Evolutionary conservation across 2,113 vertebrate species (phyloP).

Genomic region (Arvicanthis niloticus): DNA sequence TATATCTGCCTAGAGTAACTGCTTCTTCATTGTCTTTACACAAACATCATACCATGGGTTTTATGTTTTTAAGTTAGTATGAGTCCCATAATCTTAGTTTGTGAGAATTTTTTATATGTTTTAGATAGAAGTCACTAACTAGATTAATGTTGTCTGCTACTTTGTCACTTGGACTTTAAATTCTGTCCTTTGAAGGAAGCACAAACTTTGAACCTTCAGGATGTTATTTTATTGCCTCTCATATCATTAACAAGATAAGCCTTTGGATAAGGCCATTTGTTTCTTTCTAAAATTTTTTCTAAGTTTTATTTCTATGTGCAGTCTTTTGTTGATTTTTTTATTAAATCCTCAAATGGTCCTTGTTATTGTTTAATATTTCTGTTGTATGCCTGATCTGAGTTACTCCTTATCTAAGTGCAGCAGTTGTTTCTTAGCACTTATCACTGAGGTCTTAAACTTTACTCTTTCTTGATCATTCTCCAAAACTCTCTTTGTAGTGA

Average conservation of each 20-base stretch:
- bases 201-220: background rate
- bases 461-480: background rate
- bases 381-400: slow-evolving; percentile 86
- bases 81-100: background rate
- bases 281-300: background rate
- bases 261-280: background rate
- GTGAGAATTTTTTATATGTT: background rate
- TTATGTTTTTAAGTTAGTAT: background rate
- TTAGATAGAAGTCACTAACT: background rate
- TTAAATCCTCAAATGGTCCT: slow-evolving; percentile 80
- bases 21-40: background rate
- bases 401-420: slow-evolving; percentile 95
- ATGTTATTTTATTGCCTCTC: background rate
- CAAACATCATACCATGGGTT: background rate
- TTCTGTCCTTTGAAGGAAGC: background rate
- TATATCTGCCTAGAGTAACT: background rate
- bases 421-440: slow-evolving; percentile 97
- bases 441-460: slow-evolving; percentile 94
- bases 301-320: background rate
- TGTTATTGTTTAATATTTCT: slow-evolving; percentile 84
- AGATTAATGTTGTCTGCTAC: background rate
- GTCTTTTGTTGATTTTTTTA: background rate
- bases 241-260: background rate
- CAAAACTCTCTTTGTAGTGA: background rate
- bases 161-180: background rate